Conservation (phyloP, 1,140 invertebrate species). For the Hesperophylax magnus region DNA sequence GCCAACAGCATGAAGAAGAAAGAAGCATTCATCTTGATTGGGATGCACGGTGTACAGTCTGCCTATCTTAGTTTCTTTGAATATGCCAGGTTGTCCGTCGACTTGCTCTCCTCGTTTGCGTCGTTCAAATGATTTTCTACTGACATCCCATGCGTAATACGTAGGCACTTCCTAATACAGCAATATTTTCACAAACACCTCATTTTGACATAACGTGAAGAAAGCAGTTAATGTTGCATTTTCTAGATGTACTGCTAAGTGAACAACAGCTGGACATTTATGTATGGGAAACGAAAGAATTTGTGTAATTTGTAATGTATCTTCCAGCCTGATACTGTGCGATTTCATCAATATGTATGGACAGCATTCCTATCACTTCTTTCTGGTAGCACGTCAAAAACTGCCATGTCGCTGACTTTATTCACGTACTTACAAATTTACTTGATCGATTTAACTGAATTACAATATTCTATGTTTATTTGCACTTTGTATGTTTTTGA, state of each 20-base stretch:
- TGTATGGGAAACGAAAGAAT: conserved; percentile 61
- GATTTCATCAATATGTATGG: conserved; percentile 12
- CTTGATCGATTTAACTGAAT: conserved; percentile 70
- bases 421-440: conserved; percentile 69
- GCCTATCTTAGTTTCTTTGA: neutral
- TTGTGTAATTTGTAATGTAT: conserved; percentile 67
- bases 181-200: neutral
- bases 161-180: conserved; percentile 6
- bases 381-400: conserved; percentile 32
- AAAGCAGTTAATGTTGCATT: conserved; percentile 61
- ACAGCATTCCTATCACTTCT: no score
- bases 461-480: conserved; percentile 62
- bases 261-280: conserved; percentile 59
- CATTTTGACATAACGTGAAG: conserved; percentile 58
- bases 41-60: neutral
- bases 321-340: conserved; percentile 62
- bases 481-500: conserved; percentile 68
- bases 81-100: neutral
- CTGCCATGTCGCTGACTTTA: conserved; percentile 65
- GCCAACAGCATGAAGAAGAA: neutral
- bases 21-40: neutral
- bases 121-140: no score
- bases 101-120: no score
- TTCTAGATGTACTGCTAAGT: conserved; percentile 60
- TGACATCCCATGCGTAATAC: no score